Evolutionary conservation across 2,797 vertebrate species (phyloP), one percentile per base, ranked within the genome.

Genomic region (Tolypeutes matacus): DNA sequence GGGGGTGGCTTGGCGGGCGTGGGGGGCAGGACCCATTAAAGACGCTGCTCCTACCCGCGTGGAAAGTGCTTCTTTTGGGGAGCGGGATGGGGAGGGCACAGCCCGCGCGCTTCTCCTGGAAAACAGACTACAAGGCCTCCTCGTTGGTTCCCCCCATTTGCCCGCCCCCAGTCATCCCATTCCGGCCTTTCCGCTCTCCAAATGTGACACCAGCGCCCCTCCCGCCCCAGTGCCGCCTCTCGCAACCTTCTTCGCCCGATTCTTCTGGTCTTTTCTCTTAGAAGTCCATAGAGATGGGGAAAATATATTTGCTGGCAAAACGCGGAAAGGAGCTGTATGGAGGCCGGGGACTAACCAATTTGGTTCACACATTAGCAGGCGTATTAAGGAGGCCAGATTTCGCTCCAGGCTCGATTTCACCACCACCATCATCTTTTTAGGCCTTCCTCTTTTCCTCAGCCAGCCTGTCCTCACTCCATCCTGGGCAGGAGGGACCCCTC

Each of bases 1-100:
- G 98, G 99, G 56, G 99, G 99, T 85, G 98, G 98, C 93, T 98
- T 96, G 25, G 96, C 92, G 1, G 96, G 95, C 2, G 49, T 96
- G n/a, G 91, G 93, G 56, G 92, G 84, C 29, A 84, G 95, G 53
- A 29, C 31, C 34, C 97, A 97, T 83, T 96, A 95, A 98, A 97
- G 97, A 98, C 0, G 25, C 62, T 65, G 34, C 17, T 87, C 49
- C 46, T 39, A 53, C 18, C 27, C 2, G 15, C 2, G 3, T 85
- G 81, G 18, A 77, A 88, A 89, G 72, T 60, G 92, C 51, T 87
- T 62, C 70, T 34, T 17, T 87, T 31, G 69, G 34, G n/a, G 0
- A 23, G 31, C 2, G 8, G n/a, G 49, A 58, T 36, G 20, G 62
- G 64, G 58, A 49, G 60, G 34, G 36, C 17, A n/a, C 58, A 49